Base-by-base conservation (phyloP, 2,113 vertebrate genomes). In the Boleophthalmus pectinirostris region DNA sequence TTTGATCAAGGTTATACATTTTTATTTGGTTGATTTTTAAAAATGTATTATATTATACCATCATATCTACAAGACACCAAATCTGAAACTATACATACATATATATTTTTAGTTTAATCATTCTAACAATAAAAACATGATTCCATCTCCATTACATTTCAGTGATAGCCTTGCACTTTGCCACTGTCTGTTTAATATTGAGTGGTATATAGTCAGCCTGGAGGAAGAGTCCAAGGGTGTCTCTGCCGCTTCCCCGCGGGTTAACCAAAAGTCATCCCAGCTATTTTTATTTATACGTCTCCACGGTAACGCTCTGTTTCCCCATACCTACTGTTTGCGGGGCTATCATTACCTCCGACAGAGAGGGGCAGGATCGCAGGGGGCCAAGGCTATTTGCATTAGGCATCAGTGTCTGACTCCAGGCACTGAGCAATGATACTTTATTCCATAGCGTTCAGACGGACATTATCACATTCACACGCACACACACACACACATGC, bases 371-470 rank as follows among this genome's bases (percentile, higher is more conserved):
- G 58, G 61, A 3, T 18, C 61, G 29, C 61, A 13, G 90, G 88
- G 56, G 90, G 87, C 82, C 82, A 87, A 92, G 89, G 92, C 84
- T 92, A 94, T 94, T 94, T 94, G 93, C 94, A 95, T 95, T 93
- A 94, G 23, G 90, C 90, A 92, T 92, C 92, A 92, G 87, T 91
- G 92, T 92, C 91, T 94, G 94, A 94, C 94, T 94, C 92, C 90
- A 92, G 94, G 93, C 93, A 81, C 90, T 93, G 85, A 87, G 92
- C 93, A 90, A 94, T 93, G 93, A 95, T 94, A 94, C 93, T 94
- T 91, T 92, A 93, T 93, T 94, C 91, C 91, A 91, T 88, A 93
- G 89, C 92, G 93, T 94, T 95, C 92, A 94, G 89, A 87, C 91
- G 90, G 88, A 93, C 91, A 95, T 95, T 95, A 94, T 95, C 92